phyloP scores from a whole-genome alignment of 2,888 invertebrate genomes.

The Apamea epomidion region DNA sequence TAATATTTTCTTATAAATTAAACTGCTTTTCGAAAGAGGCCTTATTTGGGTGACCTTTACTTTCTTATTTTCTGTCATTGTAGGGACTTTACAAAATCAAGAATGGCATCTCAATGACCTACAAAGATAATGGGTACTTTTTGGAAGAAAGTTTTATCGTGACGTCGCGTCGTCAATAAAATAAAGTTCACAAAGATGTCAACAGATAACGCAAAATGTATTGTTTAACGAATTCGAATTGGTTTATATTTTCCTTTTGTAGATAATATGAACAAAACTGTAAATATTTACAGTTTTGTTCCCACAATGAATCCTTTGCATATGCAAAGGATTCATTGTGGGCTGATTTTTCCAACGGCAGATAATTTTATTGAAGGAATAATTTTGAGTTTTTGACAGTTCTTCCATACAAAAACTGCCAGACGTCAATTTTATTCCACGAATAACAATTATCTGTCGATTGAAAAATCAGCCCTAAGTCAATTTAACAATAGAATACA shows the following conservation, averaged over 20 bases:
- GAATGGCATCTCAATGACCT: background rate
- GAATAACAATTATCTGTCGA: too few relatives aligned
- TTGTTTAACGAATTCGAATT: background rate
- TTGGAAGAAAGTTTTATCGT: slow-evolving; percentile 1
- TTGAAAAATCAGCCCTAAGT: too few relatives aligned
- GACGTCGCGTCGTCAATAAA: slow-evolving; percentile 15
- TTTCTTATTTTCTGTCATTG: background rate
- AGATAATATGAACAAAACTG: background rate
- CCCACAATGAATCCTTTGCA: too few relatives aligned
- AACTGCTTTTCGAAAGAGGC: background rate
- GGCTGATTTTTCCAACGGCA: too few relatives aligned
- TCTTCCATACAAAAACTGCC: background rate
- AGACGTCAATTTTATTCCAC: too few relatives aligned
- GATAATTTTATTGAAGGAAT: too few relatives aligned
- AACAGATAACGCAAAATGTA: background rate
- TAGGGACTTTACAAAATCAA: slow-evolving; percentile 6
- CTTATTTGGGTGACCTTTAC: too few relatives aligned
- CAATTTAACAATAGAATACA: background rate
- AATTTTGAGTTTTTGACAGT: too few relatives aligned
- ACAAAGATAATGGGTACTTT: slow-evolving; percentile 24
- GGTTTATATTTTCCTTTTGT: background rate
- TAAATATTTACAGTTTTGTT: too few relatives aligned
- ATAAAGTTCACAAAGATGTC: background rate
- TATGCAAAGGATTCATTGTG: too few relatives aligned
- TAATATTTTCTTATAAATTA: background rate